Conservation (phyloP, 2,797 vertebrate genomes). For the Helicolenus hilgendorfi region DNA sequence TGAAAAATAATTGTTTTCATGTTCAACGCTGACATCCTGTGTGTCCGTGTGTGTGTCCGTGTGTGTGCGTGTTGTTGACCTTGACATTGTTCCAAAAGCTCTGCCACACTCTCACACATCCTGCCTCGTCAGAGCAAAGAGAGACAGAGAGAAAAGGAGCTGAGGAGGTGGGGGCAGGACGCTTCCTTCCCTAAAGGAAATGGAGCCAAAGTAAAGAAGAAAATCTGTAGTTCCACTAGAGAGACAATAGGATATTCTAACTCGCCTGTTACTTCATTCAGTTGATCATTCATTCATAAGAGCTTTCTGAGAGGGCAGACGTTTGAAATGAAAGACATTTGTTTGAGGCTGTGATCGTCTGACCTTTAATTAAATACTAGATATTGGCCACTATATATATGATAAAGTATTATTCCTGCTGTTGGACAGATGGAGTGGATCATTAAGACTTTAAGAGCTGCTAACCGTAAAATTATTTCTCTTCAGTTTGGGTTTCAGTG, state of each 20-base stretch:
- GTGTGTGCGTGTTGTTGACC: slow-evolving; percentile 60
- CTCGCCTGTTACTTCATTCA: slow-evolving; percentile 1
- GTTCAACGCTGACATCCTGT: slow-evolving; percentile 59
- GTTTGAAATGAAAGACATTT: not conserved
- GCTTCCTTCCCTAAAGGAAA: slow-evolving; percentile 72
- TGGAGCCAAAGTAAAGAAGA: slow-evolving; percentile 61
- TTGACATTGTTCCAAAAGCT: slow-evolving; percentile 77
- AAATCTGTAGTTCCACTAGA: slow-evolving; percentile 44
- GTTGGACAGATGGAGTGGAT: not conserved
- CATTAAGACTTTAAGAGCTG: not conserved
- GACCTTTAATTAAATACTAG: slow-evolving; percentile 2
- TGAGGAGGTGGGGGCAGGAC: slow-evolving; percentile 33
- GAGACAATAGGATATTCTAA: slow-evolving; percentile 18
- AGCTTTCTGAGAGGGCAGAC: not conserved
- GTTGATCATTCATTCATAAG: slow-evolving; percentile 27
- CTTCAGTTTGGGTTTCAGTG: slow-evolving; percentile 31
- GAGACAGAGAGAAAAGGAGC: slow-evolving; percentile 37
- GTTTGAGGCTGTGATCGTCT: not conserved
- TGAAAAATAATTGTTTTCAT: slow-evolving; percentile 40
- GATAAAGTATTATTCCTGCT: not conserved
- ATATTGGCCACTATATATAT: not conserved
- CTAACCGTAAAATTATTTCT: not conserved
- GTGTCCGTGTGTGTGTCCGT: not conserved
- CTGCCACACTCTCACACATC: slow-evolving; percentile 80
- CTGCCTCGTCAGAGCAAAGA: slow-evolving; percentile 71